Evolutionary conservation across 2,797 vertebrate species (phyloP).

Genomic region (Trachops cirrhosus): DNA sequence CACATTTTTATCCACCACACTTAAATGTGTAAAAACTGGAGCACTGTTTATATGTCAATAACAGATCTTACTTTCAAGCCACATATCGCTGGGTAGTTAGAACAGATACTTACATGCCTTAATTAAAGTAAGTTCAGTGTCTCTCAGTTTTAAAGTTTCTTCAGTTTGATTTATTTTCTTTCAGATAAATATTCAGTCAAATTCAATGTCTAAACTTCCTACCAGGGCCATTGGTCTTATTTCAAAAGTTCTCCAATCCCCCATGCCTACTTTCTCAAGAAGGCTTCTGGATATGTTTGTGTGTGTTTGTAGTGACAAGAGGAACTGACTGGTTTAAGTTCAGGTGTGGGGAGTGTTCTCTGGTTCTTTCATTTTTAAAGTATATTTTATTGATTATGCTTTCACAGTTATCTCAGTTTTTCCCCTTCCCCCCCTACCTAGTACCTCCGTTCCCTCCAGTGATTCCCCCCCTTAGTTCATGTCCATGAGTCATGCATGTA

Average conservation of each 20-base stretch:
- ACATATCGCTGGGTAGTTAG: neutral
- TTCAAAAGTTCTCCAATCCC: neutral
- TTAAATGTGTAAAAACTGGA: neutral
- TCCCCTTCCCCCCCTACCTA: no score
- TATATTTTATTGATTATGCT: no score
- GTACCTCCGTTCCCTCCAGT: no score
- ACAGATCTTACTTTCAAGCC: neutral
- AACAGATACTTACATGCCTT: neutral
- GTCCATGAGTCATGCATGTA: no score
- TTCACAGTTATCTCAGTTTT: no score
- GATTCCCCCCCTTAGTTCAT: no score
- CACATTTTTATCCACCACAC: neutral
- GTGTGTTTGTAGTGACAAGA: neutral
- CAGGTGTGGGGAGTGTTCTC: neutral
- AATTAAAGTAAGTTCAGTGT: neutral
- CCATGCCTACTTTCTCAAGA: neutral
- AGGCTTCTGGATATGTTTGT: neutral
- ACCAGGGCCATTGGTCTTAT: neutral
- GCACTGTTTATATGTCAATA: neutral
- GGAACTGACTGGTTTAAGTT: neutral
- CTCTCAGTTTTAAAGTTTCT: neutral
- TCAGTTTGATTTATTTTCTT: slow-evolving; percentile 2
- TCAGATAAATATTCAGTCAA: slow-evolving; percentile 4
- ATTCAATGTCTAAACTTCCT: neutral
- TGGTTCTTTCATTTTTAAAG: neutral